Base-by-base conservation (phyloP, 1,140 invertebrate genomes). In the Drosophila fuyamai region DNA sequence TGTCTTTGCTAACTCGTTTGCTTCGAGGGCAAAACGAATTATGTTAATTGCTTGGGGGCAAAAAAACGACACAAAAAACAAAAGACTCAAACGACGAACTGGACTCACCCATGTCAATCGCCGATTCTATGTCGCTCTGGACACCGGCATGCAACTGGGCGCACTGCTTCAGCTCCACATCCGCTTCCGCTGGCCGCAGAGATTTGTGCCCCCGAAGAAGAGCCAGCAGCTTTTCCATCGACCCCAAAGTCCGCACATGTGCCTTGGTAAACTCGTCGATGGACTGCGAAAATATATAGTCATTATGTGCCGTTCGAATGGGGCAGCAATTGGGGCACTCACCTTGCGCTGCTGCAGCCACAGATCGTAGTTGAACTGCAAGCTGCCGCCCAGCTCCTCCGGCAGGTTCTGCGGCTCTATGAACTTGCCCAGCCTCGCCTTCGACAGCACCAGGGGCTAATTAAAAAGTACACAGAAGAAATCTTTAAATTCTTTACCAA, bases 291-390 rank as follows among this genome's bases (percentile, higher is more conserved):
- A 48, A 51, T 57, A 51, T 29, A 51, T 36, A 32, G 38, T 23
- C 43, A 29, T 44, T 6, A 14, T 29, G 13, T 60, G 27, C 13
- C 27, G 50, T 35, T 44, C 10, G 2, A 23, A 41, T 2, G 1
- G 35, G n/a, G 6, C 16, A 1, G 0, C 35, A 59, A 46, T 36
- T 32, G 54, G 40, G 59, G 16, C 55, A 93, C 93, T 94, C 93
- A 97, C 97, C 93, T 96, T 94, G 93, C 97, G 94, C 85, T 96
- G 96, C 74, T 97, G 95, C 77, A 97, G 95, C 97, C 97, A 98
- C 78, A 96, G 94, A 57, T 94, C 93, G 83, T 97, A 96, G 93
- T 97, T 95, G 93, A 97, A 97, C 43, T 94, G 93, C 82, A 97
- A 94, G 43, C 94, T 94, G 40, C 97, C 97, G 14, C 96, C 96